phyloP scores from a whole-genome alignment of 2,113 vertebrate genomes.

The Phoenicopterus ruber region DNA sequence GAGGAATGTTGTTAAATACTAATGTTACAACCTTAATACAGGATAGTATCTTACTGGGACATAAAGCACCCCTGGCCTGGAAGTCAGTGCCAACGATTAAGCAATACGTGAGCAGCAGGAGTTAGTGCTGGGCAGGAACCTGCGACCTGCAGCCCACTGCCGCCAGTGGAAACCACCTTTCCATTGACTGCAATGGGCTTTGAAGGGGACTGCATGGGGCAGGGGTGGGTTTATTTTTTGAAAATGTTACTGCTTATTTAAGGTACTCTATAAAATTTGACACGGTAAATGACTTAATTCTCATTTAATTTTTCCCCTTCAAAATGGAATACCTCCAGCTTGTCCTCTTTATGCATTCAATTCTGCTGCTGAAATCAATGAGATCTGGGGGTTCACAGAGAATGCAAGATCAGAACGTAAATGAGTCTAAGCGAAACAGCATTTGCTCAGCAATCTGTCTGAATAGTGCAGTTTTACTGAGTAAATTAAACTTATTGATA shows the following conservation, averaged over 20 bases:
- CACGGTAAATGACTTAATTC: neutral
- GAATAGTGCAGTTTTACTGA: neutral
- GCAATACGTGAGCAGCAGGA: neutral
- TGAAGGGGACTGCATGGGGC: neutral
- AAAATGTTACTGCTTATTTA: neutral
- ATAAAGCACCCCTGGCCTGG: neutral
- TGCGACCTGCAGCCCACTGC: neutral
- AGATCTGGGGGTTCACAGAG: neutral
- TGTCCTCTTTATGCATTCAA: neutral
- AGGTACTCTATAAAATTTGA: neutral
- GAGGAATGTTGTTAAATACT: neutral
- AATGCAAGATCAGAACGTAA: neutral
- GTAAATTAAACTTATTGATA: neutral
- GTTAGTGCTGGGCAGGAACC: neutral
- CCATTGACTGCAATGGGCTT: neutral
- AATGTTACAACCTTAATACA: neutral
- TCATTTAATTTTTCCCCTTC: neutral
- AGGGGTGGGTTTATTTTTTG: neutral
- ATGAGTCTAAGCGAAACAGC: neutral
- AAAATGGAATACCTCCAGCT: neutral
- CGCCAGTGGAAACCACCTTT: neutral
- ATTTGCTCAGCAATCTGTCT: neutral
- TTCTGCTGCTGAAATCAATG: neutral
- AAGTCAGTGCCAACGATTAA: neutral
- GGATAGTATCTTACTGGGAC: neutral